Evolutionary conservation across 2,797 vertebrate species (phyloP), one percentile per base, ranked within the genome.

Genomic region (Rhinogobio ventralis): DNA sequence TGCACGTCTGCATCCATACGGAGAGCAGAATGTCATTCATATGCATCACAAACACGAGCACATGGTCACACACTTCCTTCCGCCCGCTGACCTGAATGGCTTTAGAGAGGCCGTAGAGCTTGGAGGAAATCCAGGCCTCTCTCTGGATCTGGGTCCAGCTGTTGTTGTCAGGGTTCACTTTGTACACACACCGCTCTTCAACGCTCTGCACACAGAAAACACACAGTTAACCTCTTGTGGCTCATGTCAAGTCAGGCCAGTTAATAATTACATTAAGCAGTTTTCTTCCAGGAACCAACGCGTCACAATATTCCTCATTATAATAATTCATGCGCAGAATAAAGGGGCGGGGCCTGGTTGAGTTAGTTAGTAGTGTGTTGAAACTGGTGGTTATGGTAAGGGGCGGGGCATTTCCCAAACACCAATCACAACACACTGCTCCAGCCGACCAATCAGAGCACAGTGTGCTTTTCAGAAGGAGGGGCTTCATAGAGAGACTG

Each of bases 81-180:
- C 33, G 83, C 88, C 82, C 10, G 85, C 96, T 96, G 87, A 99
- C 98, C 97, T 99, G 97, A 92, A 99, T 93, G 53, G 96, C 97
- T 92, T 96, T 96, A 9, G 97, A 97, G 87, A 99, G 96, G 0
- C 98, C 98, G 72, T 95, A 98, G 0, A 99, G 92, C 57, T 93
- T 97, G 86, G 98, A 98, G 46, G 98, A 97, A 86, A 99, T 96
- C 97, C 98, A 98, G 86, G 97, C 98, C 88, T 99, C 97, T 90
- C 98, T 95, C 89, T 95, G 96, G 88, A 99, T 96, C 92, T 99
- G 96, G 0, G 97, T 99, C 96, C 97, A 98, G 94, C 92, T 92
- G 90, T 91, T 95, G 88, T 99, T 97, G 79, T 98, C 97, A 0
- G 95, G 91, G 92, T 97, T 97, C 87, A 96, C 95, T 86, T 85